Evolutionary conservation across 2,797 vertebrate genomes (phyloP), one percentile per base, ranked within the genome.

Genomic region (Enteromius unitaeniatus): DNA sequence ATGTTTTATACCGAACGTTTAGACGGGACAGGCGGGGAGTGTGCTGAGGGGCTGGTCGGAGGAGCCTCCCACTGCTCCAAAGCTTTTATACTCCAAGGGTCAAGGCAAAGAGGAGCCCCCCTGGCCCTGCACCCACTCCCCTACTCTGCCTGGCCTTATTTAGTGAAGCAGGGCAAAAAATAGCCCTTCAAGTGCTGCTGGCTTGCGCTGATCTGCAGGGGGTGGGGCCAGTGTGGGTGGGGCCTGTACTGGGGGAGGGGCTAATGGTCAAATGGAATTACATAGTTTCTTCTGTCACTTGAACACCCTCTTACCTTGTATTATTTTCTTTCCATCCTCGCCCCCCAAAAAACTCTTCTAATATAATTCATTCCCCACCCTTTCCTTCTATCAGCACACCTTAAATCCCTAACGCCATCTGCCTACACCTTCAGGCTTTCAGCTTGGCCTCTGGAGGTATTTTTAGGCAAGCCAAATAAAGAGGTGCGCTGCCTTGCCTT

Each of bases 131-230:
- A 70, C 91, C 87, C 53, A 49, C 81, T 47, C 76, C 84, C 94
- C 92, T 94, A 87, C 93, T 88, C 94, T 95, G 94, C 95, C 95
- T 96, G 92, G 95, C 97, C 97, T 97, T 98, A 98, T 99, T 98
- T 98, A 99, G 97, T 96, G 96, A 97, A 94, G 94, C 95, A 91
- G 91, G 94, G 96, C 95, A 97, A 97, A 97, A 98, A 98, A 99
- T 98, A 99, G 97, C 95, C 95, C 90, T 91, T 92, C 93, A 95
- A 96, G 96, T 95, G 93, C 88, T 90, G 93, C 90, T 92, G 90
- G 92, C 93, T 84, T 77, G 58, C 31, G 11, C 21, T 64, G 75
- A 74, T 80, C 80, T 34, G 31, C 14, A 76, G 2, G 28, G 40
- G 76, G 60, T 34, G 40, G 42, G 37, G 67, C 28, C 14, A 45